Evolutionary conservation across 2,888 invertebrate species (phyloP).

Genomic region (Phortica magna): DNA sequence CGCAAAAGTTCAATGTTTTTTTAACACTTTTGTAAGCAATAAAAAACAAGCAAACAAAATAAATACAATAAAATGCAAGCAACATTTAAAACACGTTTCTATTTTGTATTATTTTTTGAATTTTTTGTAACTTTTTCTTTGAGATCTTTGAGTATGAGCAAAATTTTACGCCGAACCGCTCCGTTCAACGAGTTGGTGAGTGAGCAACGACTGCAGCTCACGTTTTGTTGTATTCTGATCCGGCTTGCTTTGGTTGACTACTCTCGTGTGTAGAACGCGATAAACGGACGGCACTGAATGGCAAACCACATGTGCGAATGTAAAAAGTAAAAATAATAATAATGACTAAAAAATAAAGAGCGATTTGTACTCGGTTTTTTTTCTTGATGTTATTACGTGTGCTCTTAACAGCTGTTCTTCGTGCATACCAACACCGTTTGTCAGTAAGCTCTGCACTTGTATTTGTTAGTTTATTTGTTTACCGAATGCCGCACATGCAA

Average conservation of each 20-base stretch:
- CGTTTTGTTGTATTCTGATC: too few species aligned
- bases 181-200: too few species aligned
- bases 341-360: neutral
- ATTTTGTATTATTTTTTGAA: too few species aligned
- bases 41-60: neutral
- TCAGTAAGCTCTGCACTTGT: neutral
- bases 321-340: neutral
- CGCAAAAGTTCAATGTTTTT: neutral
- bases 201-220: too few species aligned
- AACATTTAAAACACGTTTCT: neutral
- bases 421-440: neutral
- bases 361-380: neutral
- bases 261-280: neutral
- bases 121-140: neutral
- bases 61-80: neutral
- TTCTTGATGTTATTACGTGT: slow-evolving; percentile 18
- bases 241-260: neutral
- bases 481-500: slow-evolving; percentile 2
- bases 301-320: neutral
- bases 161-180: neutral
- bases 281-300: neutral
- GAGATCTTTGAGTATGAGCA: neutral
- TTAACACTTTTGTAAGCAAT: neutral
- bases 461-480: neutral
- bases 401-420: slow-evolving; percentile 1